Base-by-base conservation (phyloP, 2,113 vertebrate genomes). In the Pelecanoides urinatrix region DNA sequence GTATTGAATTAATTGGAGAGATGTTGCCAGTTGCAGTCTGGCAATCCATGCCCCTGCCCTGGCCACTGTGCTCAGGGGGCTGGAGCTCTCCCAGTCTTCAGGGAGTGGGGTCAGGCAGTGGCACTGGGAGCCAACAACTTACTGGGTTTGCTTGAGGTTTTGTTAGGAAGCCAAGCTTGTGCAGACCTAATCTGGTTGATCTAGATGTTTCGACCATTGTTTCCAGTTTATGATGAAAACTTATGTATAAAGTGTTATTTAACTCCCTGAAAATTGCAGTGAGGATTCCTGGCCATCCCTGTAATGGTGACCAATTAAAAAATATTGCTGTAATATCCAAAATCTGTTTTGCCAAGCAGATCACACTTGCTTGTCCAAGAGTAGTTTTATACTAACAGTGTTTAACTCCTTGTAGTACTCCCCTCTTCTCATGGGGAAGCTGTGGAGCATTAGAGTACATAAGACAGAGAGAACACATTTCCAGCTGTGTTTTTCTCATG, bases 1-100 rank as follows among this genome's bases (percentile, higher is more conserved):
- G 7, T 66, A 44, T 20, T 45, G 4, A 86, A 52, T 83, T 86
- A 42, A 56, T n/a, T 53, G 27, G 40, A 30, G 83, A 86, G 27
- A 6, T 0, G 2, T 34, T 84, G 61, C 50, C 1, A 0, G 9
- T 34, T 82, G 19, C 30, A 49, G 8, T 19, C 62, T 45, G 67
- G 58, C 4, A 83, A 8, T 53, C 86, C 30, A 9, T 23, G 22
- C 30, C 47, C 26, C 49, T 79, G 26, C 11, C 47, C 19, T 7
- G 13, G 61, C 15, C 62, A 26, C 52, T 36, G 16, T 34, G 14
- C 22, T 45, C 4, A 3, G 50, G 20, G n/a, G 5, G 5, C 36
- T 87, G 84, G 50, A 74, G 16, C 18, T 76, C 14, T 62, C 65
- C 42, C 25, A 55, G 2, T 47, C 58, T 58, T 85, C 15, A 42